Conservation (phyloP, 2,888 invertebrate species). For the Cactoblastis cactorum region DNA sequence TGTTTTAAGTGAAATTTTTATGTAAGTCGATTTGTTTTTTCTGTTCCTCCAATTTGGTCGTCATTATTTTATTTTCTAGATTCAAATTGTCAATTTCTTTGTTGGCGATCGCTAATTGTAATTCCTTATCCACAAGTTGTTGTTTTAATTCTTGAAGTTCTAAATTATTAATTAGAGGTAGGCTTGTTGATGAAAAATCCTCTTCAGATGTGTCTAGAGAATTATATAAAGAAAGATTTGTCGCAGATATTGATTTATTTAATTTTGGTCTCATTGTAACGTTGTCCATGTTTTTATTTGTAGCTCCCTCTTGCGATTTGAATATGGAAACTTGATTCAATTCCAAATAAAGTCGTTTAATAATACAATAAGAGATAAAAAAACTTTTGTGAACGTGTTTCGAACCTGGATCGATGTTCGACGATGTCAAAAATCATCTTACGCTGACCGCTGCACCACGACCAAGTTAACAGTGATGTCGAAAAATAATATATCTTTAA, state of each 20-base stretch:
- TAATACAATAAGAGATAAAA: no score
- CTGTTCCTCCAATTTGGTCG: not conserved
- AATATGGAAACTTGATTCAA: not conserved
- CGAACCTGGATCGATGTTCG: no score
- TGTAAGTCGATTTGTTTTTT: not conserved
- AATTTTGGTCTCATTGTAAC: not conserved
- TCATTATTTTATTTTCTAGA: not conserved
- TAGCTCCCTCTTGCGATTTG: not conserved
- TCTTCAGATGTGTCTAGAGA: not conserved
- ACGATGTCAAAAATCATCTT: no score
- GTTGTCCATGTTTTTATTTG: not conserved
- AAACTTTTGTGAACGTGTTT: no score
- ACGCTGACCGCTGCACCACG: no score
- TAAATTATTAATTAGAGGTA: not conserved
- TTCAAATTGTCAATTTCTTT: not conserved
- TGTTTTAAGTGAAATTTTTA: not conserved
- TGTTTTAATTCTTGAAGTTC: not conserved
- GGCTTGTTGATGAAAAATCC: not conserved
- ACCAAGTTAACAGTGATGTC: no score
- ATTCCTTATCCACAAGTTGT: not conserved
- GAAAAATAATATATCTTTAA: not conserved
- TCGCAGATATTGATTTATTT: not conserved
- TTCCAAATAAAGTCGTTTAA: not conserved
- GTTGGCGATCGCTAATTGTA: not conserved
- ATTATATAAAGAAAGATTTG: not conserved